A percentile compares a stretch with the other conserved stretches of the same genome.
Conservation (phyloP, 2,113 vertebrate species). For the Himantopus leucocephalus region DNA sequence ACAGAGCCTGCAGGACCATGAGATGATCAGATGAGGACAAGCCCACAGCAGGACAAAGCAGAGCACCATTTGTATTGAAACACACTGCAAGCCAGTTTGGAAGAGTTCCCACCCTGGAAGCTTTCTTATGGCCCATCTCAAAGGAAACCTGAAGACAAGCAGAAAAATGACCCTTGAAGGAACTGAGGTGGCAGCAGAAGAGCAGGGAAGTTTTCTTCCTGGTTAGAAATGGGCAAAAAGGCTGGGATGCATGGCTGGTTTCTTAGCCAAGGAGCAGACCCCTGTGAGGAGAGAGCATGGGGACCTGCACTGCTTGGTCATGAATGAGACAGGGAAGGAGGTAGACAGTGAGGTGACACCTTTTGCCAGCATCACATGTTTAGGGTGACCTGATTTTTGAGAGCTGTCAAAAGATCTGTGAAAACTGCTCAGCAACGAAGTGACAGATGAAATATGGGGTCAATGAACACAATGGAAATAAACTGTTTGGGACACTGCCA, state of each 20-base stretch:
- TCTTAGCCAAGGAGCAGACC: not conserved
- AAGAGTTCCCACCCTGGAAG: not conserved
- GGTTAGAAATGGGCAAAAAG: not conserved
- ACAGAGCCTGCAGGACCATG: not conserved
- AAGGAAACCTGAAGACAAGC: not conserved
- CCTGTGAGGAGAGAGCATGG: not conserved
- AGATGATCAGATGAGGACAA: not conserved
- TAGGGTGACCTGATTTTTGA: not conserved
- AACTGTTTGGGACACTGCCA: not conserved
- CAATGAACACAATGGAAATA: not conserved
- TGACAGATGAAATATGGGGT: not conserved
- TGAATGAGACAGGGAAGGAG: not conserved
- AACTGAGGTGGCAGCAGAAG: not conserved
- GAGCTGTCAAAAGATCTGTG: not conserved
- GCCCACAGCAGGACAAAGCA: not conserved
- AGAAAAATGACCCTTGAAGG: not conserved
- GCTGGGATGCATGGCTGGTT: fast-evolving
- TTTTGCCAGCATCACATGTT: not conserved
- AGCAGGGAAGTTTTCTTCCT: not conserved
- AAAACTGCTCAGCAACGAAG: not conserved
- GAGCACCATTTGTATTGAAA: not conserved
- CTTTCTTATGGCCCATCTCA: not conserved
- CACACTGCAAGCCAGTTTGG: not conserved
- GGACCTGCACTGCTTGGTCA: not conserved
- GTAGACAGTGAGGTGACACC: not conserved